phyloP scores from a whole-genome alignment of 2,888 invertebrate genomes.

The Tuberolachnus salignus region DNA sequence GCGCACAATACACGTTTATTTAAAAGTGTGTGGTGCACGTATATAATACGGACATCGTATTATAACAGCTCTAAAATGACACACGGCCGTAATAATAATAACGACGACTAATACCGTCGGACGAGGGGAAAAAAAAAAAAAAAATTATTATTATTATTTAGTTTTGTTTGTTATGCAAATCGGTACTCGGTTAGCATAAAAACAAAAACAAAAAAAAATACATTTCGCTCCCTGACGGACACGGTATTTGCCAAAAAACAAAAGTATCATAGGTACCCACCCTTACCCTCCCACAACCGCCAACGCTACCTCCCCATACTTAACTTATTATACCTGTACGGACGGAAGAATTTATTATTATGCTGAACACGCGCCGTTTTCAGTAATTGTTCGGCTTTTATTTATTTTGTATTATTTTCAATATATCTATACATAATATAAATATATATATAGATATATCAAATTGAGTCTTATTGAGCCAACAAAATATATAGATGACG shows the following conservation, averaged over 20 bases:
- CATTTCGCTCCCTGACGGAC: slow-evolving; percentile 31
- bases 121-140: slow-evolving; percentile 9
- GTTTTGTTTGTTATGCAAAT: slow-evolving; percentile 51
- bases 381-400: too few species aligned
- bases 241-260: slow-evolving; percentile 45
- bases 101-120: neutral
- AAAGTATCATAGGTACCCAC: slow-evolving; percentile 15
- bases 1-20: slow-evolving; percentile 28
- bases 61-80: slow-evolving; percentile 21
- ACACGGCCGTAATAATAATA: slow-evolving; percentile 19
- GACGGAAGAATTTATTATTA: too few species aligned
- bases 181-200: neutral
- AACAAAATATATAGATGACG: too few species aligned
- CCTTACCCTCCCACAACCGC: too few species aligned
- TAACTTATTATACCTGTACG: too few species aligned
- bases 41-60: slow-evolving; percentile 8
- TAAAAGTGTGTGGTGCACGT: neutral
- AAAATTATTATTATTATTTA: neutral
- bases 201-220: too few species aligned
- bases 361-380: too few species aligned
- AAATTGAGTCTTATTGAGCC: too few species aligned
- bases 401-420: too few species aligned
- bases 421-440: too few species aligned
- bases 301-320: too few species aligned
- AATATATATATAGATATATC: too few species aligned